Evolutionary conservation across 2,113 vertebrate genomes (phyloP).

Genomic region (Okapia johnstoni): DNA sequence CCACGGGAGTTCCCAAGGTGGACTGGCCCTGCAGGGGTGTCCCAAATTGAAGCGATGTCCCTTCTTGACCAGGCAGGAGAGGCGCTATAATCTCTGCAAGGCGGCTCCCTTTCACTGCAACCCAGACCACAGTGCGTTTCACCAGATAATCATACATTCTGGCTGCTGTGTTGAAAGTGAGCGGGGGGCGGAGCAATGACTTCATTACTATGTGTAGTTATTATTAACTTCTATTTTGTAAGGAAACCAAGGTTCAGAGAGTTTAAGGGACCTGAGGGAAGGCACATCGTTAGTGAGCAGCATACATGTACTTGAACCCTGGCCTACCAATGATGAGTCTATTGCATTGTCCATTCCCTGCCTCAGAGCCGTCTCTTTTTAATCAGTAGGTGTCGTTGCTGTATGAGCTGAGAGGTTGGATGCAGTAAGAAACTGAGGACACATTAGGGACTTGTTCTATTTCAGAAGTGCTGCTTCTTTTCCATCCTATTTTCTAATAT

Average conservation of each 20-base stretch:
- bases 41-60: fast-evolving
- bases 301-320: background rate
- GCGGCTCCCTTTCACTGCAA: background rate
- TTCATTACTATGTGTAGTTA: background rate
- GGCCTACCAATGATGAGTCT: background rate
- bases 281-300: background rate
- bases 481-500: background rate
- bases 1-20: fast-evolving
- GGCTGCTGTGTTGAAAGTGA: background rate
- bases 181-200: fast-evolving
- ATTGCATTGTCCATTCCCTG: fast-evolving
- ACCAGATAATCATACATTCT: background rate
- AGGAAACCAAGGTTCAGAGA: background rate
- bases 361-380: background rate
- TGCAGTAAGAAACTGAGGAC: background rate
- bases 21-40: background rate
- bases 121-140: background rate
- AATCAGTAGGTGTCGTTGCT: background rate
- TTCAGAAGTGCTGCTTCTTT: background rate
- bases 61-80: background rate
- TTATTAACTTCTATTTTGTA: background rate
- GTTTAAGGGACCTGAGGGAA: background rate
- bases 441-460: background rate
- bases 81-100: no score
- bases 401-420: background rate